Conservation (phyloP, 2,888 invertebrate species). For the Acronicta aceris region DNA sequence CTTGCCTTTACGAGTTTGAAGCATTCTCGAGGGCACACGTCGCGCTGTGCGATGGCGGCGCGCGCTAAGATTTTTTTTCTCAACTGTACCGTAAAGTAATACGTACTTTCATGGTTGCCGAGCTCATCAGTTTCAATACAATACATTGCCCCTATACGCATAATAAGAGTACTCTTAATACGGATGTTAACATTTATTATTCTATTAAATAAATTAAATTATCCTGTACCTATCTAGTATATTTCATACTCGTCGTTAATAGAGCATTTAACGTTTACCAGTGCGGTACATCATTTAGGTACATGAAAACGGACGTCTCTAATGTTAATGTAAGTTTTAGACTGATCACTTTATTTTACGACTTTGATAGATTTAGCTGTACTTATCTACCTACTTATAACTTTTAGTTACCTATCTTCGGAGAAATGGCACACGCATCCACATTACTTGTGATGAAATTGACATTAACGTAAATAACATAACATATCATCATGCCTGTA, state of each 20-base stretch:
- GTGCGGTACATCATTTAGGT: no score
- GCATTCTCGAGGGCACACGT: constrained; percentile 62
- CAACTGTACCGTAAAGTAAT: constrained; percentile 82
- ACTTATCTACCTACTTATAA: no score
- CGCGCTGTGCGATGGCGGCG: constrained; percentile 53
- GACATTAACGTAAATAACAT: no score
- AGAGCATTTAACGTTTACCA: constrained; percentile 26
- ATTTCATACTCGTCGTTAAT: constrained; percentile 47
- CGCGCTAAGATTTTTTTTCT: constrained; percentile 67
- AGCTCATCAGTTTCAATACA: constrained; percentile 81
- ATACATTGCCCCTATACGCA: constrained; percentile 75
- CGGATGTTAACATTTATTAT: constrained; percentile 88
- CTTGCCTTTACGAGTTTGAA: constrained; percentile 62
- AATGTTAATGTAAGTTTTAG: neutral
- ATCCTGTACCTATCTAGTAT: constrained; percentile 54
- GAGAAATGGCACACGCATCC: no score
- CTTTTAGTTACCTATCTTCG: no score
- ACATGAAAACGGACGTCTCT: neutral
- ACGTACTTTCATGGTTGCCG: constrained; percentile 76
- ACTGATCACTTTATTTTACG: no score
- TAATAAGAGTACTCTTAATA: constrained; percentile 76
- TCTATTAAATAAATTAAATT: constrained; percentile 78
- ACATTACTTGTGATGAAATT: no score
- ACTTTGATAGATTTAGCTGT: no score
- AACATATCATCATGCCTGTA: no score